These are phyloP conservation scores for Salpingus planirostris DNA, from an alignment of 2,888 invertebrate genomes.

Conservation along the genomic window DNA sequence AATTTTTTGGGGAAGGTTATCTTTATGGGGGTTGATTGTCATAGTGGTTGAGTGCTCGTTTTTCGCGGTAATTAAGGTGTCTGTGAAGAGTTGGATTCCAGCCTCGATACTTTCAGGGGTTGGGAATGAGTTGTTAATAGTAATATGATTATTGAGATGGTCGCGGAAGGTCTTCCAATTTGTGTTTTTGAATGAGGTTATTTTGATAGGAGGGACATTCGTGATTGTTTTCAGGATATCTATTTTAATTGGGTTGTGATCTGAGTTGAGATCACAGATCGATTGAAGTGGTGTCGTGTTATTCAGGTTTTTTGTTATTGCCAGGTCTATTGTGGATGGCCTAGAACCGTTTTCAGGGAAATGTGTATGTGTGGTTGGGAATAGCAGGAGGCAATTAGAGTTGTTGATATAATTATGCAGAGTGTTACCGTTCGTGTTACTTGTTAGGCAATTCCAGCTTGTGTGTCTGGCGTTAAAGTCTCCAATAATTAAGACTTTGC, in stretches of 20 bases:
- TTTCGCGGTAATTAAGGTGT: background rate
- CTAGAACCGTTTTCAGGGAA: slow-evolving; percentile 1
- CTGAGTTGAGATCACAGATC: slow-evolving; percentile 1
- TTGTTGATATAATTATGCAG: background rate
- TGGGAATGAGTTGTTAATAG: background rate
- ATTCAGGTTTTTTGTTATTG: slow-evolving; percentile 1
- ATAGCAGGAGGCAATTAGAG: background rate
- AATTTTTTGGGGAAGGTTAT: background rate
- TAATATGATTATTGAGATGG: background rate
- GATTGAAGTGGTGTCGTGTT: background rate
- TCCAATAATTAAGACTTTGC: slow-evolving; percentile 2
- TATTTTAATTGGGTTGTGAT: slow-evolving; percentile 3
- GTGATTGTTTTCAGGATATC: no score
- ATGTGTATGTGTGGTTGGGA: slow-evolving; percentile 2
- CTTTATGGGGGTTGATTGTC: background rate
- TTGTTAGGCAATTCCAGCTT: slow-evolving; percentile 1
- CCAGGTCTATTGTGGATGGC: slow-evolving; percentile 3
- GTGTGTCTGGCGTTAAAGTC: slow-evolving; percentile 5
- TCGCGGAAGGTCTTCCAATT: slow-evolving; percentile 2
- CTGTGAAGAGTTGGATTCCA: background rate
- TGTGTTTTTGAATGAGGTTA: slow-evolving; percentile 3
- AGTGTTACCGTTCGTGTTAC: slow-evolving; percentile 5
- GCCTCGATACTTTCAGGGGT: background rate
- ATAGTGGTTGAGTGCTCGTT: background rate
- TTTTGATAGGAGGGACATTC: background rate